phyloP scores from a whole-genome alignment of 2,888 invertebrate species.

The Protonemura montana region DNA sequence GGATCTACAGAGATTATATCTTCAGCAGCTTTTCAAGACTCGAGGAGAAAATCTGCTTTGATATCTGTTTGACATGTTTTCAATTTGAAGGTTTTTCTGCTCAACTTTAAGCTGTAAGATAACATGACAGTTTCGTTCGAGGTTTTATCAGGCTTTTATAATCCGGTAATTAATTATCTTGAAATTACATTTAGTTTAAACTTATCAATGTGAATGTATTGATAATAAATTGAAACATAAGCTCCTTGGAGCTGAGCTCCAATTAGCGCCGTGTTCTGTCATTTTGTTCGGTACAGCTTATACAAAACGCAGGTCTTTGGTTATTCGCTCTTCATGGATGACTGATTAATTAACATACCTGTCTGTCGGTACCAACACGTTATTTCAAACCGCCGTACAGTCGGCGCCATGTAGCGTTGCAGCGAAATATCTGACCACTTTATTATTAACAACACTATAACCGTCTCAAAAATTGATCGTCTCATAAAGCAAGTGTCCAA shows the following conservation, averaged over 20 bases:
- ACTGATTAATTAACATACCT: not conserved
- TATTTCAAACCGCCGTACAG: not conserved
- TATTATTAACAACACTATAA: too few species aligned
- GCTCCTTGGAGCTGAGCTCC: not conserved
- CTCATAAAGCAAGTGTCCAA: too few species aligned
- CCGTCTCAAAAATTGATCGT: too few species aligned
- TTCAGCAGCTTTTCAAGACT: not conserved
- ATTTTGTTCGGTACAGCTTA: not conserved
- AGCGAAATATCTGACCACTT: too few species aligned
- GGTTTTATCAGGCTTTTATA: not conserved
- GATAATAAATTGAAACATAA: not conserved
- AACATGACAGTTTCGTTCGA: not conserved
- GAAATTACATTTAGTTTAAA: not conserved
- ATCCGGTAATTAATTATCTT: not conserved
- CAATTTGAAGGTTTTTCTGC: not conserved
- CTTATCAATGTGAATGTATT: not conserved
- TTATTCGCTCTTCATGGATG: too few species aligned
- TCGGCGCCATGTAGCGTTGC: too few species aligned
- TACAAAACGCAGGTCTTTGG: too few species aligned
- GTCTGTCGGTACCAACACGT: not conserved
- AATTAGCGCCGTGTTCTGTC: not conserved
- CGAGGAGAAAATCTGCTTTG: not conserved
- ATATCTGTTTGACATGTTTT: not conserved
- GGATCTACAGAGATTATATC: not conserved
- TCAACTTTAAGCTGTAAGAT: not conserved